phyloP scores from a whole-genome alignment of 2,888 invertebrate genomes.

The Scaptomyza tumidula region DNA sequence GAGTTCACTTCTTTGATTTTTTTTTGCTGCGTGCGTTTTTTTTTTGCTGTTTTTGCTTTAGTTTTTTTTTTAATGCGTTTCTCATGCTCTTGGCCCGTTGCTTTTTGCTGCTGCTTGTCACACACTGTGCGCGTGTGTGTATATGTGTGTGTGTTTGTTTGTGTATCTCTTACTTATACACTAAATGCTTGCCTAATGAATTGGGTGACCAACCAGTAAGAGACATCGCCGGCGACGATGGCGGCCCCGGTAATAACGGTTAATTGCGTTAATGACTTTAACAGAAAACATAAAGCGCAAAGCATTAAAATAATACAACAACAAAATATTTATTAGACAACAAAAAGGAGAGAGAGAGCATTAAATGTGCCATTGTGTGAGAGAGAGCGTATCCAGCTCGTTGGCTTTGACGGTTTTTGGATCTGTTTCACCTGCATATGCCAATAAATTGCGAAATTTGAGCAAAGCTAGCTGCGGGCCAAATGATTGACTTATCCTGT shows the following conservation, averaged over 20 bases:
- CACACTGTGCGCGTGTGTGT: slow-evolving; percentile 15
- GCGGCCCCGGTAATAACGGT: slow-evolving; percentile 79
- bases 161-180: slow-evolving; percentile 5
- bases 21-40: slow-evolving; percentile 44
- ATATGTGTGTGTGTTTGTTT: slow-evolving; percentile 20
- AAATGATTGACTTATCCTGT: slow-evolving; percentile 5
- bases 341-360: slow-evolving; percentile 48
- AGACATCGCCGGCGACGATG: slow-evolving; percentile 48
- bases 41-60: too few species aligned
- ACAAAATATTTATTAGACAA: slow-evolving; percentile 15
- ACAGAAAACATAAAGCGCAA: slow-evolving; percentile 79
- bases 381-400: slow-evolving; percentile 22
- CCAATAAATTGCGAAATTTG: slow-evolving; percentile 60
- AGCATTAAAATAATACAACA: slow-evolving; percentile 48
- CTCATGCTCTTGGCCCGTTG: slow-evolving; percentile 77
- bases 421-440: slow-evolving; percentile 38
- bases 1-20: slow-evolving; percentile 6
- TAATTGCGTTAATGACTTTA: slow-evolving; percentile 82
- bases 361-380: slow-evolving; percentile 43
- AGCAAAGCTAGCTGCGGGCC: slow-evolving; percentile 37
- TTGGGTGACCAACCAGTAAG: slow-evolving; percentile 75
- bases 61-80: slow-evolving; percentile 73
- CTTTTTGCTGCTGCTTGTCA: slow-evolving; percentile 58
- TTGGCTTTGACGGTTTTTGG: background rate
- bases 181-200: slow-evolving; percentile 80